Evolutionary conservation across 2,113 vertebrate species (phyloP), one percentile per base, ranked within the genome.

Genomic region (Chitala chitala): DNA sequence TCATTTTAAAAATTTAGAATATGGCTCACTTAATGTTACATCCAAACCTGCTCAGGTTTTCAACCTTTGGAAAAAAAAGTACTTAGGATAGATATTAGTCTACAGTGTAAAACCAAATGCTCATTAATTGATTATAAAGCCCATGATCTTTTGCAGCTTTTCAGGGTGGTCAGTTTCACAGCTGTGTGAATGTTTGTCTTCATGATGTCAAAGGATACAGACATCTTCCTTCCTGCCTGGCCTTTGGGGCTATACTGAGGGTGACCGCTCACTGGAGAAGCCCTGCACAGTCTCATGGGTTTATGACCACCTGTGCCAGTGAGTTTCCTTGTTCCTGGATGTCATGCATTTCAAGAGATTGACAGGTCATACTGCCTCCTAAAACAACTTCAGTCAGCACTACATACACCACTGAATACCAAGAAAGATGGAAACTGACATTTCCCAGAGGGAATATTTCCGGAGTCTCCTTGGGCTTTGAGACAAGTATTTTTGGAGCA

Each of bases 251-350:
- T 81, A 75, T 74, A 72, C 74, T 33, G 61, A 50, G 75, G 26
- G 61, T 22, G 17, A 42, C 63, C 69, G 75, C 51, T 17, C 71
- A 69, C 74, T 54, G 44, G 54, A 22, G 63, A 75, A 74, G 72
- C 22, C 72, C 64, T 61, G 38, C 53, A 61, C 75, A 69, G 36
- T 65, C 26, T 54, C 63, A 1, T 2, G 22, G 29, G 58, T 9
- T 31, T 61, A 53, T 40, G 74, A 70, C 68, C 73, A 81, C 76
- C 78, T 84, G 79, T 78, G 70, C 78, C 77, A 69, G 15, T n/a
- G 29, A 29, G 40, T 55, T 78, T 82, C 79, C 77, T 77, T 44
- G 72, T 84, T 84, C 80, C 80, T 81, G 77, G 58, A 75, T 42
- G 42, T 66, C 33, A n/a, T 15, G 54, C 33, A 38, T 70, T 77